Evolutionary conservation across 2,888 invertebrate species (phyloP).

Genomic region (Yponomeuta cagnagella): DNA sequence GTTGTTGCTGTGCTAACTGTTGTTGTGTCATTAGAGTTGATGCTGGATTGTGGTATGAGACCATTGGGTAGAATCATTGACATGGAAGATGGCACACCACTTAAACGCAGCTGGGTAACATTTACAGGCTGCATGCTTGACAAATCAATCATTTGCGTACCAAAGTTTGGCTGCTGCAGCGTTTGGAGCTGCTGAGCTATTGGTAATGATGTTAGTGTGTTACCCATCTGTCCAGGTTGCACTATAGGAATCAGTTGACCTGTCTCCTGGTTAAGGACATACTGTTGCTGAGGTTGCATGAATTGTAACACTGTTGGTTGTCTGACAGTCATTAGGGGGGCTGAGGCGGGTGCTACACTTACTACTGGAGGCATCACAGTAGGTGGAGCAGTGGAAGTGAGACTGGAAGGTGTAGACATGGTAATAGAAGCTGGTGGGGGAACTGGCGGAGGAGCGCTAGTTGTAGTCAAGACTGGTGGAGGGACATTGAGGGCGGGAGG

Average conservation of each 20-base stretch:
- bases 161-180: slow-evolving; percentile 61
- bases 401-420: slow-evolving; percentile 45
- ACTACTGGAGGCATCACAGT: slow-evolving; percentile 57
- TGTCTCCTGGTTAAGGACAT: slow-evolving; percentile 66
- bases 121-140: slow-evolving; percentile 67
- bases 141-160: slow-evolving; percentile 62
- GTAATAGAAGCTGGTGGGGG: slow-evolving; percentile 53
- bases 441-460: slow-evolving; percentile 47
- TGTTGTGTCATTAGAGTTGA: slow-evolving; percentile 55
- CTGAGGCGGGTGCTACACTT: slow-evolving; percentile 53
- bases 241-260: slow-evolving; percentile 69
- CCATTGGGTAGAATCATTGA: slow-evolving; percentile 68
- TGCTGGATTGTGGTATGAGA: slow-evolving; percentile 47
- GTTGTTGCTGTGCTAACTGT: slow-evolving; percentile 63
- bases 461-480: slow-evolving; percentile 54
- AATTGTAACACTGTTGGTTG: slow-evolving; percentile 64
- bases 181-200: slow-evolving; percentile 48
- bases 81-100: slow-evolving; percentile 67
- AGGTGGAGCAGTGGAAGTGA: slow-evolving; percentile 48
- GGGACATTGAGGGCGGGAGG: slow-evolving; percentile 61
- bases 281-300: slow-evolving; percentile 45
- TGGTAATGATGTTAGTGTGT: slow-evolving; percentile 60
- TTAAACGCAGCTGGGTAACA: slow-evolving; percentile 59
- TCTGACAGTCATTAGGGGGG: slow-evolving; percentile 66
- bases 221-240: slow-evolving; percentile 62